These are phyloP conservation scores for Drosophila albomicans DNA, from an alignment of 1,140 invertebrate species.

Conservation along the genomic window DNA sequence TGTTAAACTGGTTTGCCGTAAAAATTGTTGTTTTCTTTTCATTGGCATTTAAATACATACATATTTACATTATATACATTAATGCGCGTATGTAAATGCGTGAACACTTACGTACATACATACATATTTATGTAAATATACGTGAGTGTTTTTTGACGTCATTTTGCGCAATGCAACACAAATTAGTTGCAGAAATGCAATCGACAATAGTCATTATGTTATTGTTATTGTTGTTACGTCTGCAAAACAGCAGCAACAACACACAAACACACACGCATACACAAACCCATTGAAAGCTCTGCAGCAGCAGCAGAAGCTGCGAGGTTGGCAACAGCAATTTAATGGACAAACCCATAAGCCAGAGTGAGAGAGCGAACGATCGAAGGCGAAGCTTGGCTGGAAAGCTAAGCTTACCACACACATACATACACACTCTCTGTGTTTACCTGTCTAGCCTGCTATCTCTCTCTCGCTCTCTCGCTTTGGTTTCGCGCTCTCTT, in stretches of 20 bases:
- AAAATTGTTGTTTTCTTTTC: conserved; percentile 50
- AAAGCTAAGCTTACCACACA: conserved; percentile 17
- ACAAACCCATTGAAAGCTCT: conserved; percentile 6
- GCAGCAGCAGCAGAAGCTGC: conserved; percentile 14
- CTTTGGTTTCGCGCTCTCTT: conserved; percentile 1
- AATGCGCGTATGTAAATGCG: neutral
- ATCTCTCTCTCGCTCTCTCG: conserved; percentile 24
- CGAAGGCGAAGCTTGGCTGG: conserved; percentile 25
- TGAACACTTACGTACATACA: neutral
- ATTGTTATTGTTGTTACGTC: conserved; percentile 12
- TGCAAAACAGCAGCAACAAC: neutral
- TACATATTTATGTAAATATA: neutral
- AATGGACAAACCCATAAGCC: neutral
- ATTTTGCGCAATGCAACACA: conserved; percentile 3
- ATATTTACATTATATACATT: neutral
- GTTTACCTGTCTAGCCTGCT: conserved; percentile 16
- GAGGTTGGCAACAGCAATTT: conserved; percentile 13
- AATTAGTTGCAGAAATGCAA: conserved; percentile 4
- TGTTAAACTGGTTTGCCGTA: conserved; percentile 44
- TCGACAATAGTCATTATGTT: conserved; percentile 10
- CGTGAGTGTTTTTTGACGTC: conserved; percentile 9
- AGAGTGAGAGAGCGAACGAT: conserved; percentile 3
- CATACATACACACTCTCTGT: conserved; percentile 9
- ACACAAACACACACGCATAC: neutral
- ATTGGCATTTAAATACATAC: conserved; percentile 47